Conservation (phyloP, 2,797 vertebrate species). For the Schizothorax lantsangensis region DNA sequence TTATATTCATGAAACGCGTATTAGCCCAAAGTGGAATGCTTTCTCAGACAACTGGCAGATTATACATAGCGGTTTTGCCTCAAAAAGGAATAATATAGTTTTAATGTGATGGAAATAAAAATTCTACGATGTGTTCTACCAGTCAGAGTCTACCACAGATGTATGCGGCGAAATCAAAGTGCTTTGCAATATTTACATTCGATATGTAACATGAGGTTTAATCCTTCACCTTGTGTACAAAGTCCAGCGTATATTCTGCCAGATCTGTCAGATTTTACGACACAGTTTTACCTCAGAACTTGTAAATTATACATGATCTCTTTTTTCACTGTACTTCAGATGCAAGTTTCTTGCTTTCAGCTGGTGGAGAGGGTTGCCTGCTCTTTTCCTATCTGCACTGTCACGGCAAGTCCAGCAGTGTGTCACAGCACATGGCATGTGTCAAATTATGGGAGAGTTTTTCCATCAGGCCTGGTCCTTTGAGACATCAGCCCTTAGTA, state of each 20-base stretch:
- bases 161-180: constrained; percentile 21
- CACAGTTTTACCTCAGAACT: background rate
- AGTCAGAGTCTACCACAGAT: constrained; percentile 37
- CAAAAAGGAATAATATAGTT: constrained; percentile 38
- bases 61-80: constrained; percentile 37
- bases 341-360: constrained; percentile 7
- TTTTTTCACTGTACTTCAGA: constrained; percentile 10
- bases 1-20: constrained; percentile 52
- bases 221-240: constrained; percentile 9
- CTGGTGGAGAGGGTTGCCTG: background rate
- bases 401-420: constrained; percentile 39
- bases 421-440: constrained; percentile 69
- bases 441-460: constrained; percentile 72
- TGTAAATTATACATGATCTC: background rate
- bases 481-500: constrained; percentile 75
- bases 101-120: constrained; percentile 52
- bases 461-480: constrained; percentile 73
- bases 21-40: constrained; percentile 37
- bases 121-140: constrained; percentile 26
- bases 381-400: background rate
- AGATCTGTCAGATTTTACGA: constrained; percentile 34
- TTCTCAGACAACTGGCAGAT: constrained; percentile 31
- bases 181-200: constrained; percentile 22
- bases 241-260: background rate
- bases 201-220: constrained; percentile 26